These are phyloP conservation scores for Melanostigma gelatinosum DNA, from an alignment of 2,113 vertebrate species.

Conservation along the genomic window DNA sequence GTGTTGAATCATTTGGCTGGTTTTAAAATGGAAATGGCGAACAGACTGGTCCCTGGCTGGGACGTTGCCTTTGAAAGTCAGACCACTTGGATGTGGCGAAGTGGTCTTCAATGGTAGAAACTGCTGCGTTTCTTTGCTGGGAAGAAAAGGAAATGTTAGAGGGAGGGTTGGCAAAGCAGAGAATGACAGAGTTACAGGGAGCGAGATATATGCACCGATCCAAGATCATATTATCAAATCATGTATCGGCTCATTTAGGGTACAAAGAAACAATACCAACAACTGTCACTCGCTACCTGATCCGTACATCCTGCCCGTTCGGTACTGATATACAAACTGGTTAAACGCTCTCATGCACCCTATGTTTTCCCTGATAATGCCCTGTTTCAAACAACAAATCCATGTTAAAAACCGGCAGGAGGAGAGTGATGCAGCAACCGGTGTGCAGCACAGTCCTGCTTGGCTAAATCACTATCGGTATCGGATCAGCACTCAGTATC, in stretches of 20 bases:
- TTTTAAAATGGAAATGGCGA: conserved; percentile 11
- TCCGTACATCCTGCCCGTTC: too few species aligned
- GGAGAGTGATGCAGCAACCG: not conserved
- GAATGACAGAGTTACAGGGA: conserved; percentile 16
- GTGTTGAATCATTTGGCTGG: not conserved
- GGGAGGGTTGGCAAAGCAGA: conserved; percentile 24
- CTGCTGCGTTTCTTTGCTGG: conserved; percentile 1
- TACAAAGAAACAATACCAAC: too few species aligned
- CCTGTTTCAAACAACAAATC: not conserved
- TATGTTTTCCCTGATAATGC: too few species aligned
- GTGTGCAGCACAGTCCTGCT: too few species aligned
- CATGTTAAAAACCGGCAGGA: not conserved
- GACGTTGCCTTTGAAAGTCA: conserved; percentile 15
- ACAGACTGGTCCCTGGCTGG: not conserved
- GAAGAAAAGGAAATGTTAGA: conserved; percentile 26
- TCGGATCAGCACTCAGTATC: not conserved
- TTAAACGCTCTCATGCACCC: too few species aligned
- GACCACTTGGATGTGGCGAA: conserved; percentile 16
- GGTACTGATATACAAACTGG: too few species aligned
- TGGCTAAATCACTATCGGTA: too few species aligned
- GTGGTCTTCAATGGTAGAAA: conserved; percentile 12
- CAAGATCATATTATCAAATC: too few species aligned
- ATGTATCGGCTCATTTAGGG: too few species aligned
- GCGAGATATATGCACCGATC: not conserved
- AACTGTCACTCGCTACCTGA: too few species aligned